A percentile compares a stretch with the other conserved stretches of the same genome.
Evolutionary conservation across 2,797 vertebrate genomes (phyloP).

Genomic region (Halcyon chelicuti): DNA sequence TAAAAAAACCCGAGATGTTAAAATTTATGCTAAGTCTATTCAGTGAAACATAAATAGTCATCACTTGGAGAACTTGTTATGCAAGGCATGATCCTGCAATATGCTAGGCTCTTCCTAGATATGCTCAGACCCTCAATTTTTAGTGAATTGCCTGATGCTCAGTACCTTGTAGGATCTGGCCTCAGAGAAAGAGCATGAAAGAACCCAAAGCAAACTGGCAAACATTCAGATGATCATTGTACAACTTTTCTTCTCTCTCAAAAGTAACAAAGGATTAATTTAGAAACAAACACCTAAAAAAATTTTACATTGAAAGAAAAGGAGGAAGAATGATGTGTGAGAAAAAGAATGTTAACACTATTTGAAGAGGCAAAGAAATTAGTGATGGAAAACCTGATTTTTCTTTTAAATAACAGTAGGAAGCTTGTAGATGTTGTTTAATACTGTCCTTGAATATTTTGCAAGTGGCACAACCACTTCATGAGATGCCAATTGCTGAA

Average conservation of each 20-base stretch:
- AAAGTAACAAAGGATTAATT: constrained; percentile 63
- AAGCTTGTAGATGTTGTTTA: constrained; percentile 37
- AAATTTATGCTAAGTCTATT: constrained; percentile 75
- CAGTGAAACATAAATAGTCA: constrained; percentile 67
- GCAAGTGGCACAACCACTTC: constrained; percentile 13
- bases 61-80: constrained; percentile 60
- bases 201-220: constrained; percentile 28
- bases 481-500: constrained; percentile 50
- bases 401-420: constrained; percentile 17
- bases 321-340: neutral
- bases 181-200: constrained; percentile 16
- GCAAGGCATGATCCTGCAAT: constrained; percentile 61
- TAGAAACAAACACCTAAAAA: constrained; percentile 17
- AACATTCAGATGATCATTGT: neutral
- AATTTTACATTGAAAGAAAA: constrained; percentile 30
- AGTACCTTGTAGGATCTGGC: constrained; percentile 9
- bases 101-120: constrained; percentile 34
- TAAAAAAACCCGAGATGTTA: neutral
- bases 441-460: constrained; percentile 52
- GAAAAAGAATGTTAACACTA: constrained; percentile 55
- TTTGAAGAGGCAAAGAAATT: constrained; percentile 35
- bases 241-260: constrained; percentile 3
- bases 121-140: constrained; percentile 12
- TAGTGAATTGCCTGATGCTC: constrained; percentile 17
- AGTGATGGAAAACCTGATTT: constrained; percentile 5